Conservation (phyloP, 2,888 invertebrate species). For the Drosophila rubida region DNA sequence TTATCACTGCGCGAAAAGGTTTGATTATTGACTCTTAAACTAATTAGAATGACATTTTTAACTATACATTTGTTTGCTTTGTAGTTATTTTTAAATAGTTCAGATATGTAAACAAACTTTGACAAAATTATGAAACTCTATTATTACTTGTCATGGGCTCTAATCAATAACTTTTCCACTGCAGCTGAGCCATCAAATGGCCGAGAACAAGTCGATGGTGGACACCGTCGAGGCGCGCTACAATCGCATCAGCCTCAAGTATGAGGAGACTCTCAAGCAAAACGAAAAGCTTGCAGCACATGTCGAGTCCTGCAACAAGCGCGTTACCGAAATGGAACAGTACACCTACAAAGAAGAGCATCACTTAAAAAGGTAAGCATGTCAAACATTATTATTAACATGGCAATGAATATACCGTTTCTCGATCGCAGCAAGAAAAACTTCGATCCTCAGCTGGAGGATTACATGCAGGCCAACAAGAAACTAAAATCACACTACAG, state of each 20-base stretch:
- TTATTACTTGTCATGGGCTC: too few relatives aligned
- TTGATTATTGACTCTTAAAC: not conserved
- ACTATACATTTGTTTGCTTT: not conserved
- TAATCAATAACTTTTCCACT: not conserved
- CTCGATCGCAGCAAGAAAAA: slow-evolving; percentile 47
- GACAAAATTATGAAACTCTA: too few relatives aligned
- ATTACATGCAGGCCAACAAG: slow-evolving; percentile 57
- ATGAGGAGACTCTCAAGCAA: slow-evolving; percentile 67
- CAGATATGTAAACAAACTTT: not conserved
- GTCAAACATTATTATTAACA: not conserved
- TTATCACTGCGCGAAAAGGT: slow-evolving; percentile 85
- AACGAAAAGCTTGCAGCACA: slow-evolving; percentile 79
- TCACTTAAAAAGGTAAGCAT: slow-evolving; percentile 5
- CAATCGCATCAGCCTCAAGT: slow-evolving; percentile 71
- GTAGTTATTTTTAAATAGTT: too few relatives aligned
- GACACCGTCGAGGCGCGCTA: slow-evolving; percentile 82
- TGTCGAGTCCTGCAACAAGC: slow-evolving; percentile 84
- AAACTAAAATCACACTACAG: slow-evolving; percentile 86
- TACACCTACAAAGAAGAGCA: slow-evolving; percentile 86
- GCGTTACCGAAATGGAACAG: slow-evolving; percentile 85
- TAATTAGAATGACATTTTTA: too few relatives aligned
- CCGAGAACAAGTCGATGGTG: slow-evolving; percentile 62
- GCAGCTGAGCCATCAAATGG: slow-evolving; percentile 55
- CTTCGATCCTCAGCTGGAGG: slow-evolving; percentile 66
- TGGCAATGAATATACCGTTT: not conserved